Evolutionary conservation across 37 sponge, comb jelly and placozoan species (phyloP).

Genomic region (Cliona cf. orientalis): DNA sequence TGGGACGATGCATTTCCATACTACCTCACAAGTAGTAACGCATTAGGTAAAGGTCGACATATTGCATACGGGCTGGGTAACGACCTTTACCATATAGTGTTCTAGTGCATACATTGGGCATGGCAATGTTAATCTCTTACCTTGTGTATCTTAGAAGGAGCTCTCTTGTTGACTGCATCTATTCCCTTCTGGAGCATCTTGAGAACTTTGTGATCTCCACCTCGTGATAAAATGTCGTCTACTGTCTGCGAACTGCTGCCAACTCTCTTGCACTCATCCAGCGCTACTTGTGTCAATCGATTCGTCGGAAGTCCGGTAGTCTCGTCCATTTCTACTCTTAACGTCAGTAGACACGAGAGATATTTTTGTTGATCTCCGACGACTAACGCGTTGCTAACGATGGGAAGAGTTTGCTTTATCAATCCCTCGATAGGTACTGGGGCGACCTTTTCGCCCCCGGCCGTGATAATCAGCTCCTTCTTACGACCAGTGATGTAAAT

Average conservation of each 20-base stretch:
- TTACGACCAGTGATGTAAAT: conserved; percentile 74
- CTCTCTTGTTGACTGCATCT: conserved; percentile 68
- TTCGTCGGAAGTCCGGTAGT: conserved; percentile 59
- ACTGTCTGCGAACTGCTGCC: conserved; percentile 68
- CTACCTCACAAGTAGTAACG: background rate
- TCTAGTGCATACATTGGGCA: background rate
- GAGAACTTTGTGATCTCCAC: conserved; percentile 59
- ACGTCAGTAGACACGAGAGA: conserved; percentile 78
- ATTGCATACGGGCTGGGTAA: background rate
- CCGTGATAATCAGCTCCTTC: conserved; percentile 71
- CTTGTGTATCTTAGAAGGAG: conserved; percentile 54
- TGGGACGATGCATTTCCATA: background rate
- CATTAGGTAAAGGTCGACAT: background rate
- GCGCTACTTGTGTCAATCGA: conserved; percentile 41
- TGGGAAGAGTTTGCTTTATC: conserved; percentile 76
- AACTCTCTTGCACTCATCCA: conserved; percentile 24
- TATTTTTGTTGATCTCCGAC: conserved; percentile 79
- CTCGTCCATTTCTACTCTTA: conserved; percentile 64
- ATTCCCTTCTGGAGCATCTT: conserved; percentile 83
- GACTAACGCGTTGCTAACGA: conserved; percentile 79
- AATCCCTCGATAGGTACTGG: conserved; percentile 84
- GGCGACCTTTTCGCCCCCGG: conserved; percentile 85
- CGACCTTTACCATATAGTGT: background rate
- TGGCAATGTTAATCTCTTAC: conserved; percentile 29
- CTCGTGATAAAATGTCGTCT: conserved; percentile 49